Conservation (phyloP, 2,797 vertebrate genomes). For the Lemur catta region DNA sequence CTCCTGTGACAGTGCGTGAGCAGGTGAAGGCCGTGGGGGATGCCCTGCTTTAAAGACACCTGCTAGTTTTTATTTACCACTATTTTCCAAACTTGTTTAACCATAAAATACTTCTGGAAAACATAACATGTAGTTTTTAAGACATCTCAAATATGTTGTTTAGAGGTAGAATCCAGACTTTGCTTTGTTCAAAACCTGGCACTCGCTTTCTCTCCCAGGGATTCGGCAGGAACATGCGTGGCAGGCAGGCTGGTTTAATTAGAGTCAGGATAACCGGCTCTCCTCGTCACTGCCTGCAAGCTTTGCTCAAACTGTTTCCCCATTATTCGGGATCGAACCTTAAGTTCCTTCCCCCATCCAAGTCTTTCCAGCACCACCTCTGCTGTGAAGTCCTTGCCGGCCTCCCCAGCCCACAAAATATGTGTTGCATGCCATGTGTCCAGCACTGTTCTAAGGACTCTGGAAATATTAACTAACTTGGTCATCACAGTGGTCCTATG, state of each 20-base stretch:
- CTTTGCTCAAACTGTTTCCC: background rate
- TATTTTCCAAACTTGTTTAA: background rate
- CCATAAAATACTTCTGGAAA: background rate
- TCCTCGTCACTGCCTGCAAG: background rate
- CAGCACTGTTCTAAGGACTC: background rate
- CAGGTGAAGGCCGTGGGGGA: background rate
- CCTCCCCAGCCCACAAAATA: background rate
- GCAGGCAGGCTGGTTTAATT: background rate
- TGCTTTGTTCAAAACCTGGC: background rate
- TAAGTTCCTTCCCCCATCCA: background rate
- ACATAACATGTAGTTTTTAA: background rate
- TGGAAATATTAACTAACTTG: background rate
- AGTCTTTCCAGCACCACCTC: background rate
- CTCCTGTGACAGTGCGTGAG: accelerated
- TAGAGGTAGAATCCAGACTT: background rate
- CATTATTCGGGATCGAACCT: background rate
- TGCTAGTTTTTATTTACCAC: background rate
- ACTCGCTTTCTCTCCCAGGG: background rate
- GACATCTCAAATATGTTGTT: too few species aligned
- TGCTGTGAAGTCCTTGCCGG: background rate
- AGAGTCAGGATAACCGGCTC: background rate
- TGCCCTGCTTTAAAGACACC: background rate
- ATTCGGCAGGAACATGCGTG: background rate
- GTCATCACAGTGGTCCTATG: background rate
- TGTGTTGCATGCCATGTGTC: background rate